Evolutionary conservation across 2,113 vertebrate genomes (phyloP), one percentile per base, ranked within the genome.

Genomic region (Pionites leucogaster): DNA sequence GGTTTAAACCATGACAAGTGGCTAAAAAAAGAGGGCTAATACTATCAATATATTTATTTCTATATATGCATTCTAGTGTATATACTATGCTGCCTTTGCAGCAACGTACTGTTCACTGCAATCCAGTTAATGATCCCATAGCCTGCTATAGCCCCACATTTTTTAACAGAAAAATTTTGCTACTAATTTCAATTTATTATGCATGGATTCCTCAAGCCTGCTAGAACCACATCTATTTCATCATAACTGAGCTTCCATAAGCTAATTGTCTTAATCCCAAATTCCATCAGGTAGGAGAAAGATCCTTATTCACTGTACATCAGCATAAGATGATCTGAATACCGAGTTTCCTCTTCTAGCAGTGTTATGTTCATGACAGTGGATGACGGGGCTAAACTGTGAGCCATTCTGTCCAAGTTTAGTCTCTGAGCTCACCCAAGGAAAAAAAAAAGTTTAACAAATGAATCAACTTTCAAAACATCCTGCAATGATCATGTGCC

Each of bases 381-480:
- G 24, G 25, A 20, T 60, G 8, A 31, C 8, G n/a, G 9, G 7
- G 8, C 7, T 11, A 33, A 75, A 52, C 11, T 2, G 1, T 2
- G 1, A 37, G 31, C 16, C 11, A n/a, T 81, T 44, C 11, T 41
- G 9, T 60, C 12, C 46, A 46, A 55, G 16, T 41, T 46, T 62
- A 29, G 12, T 20, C 28, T 70, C 63, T 17, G 28, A 79, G 20
- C 6, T 52, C 10, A 42, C 22, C 4, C 29, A 80, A 47, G 42
- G 33, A 77, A 3, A 4, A 35, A 75, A 69, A 75, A 59, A 76
- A 41, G 7, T 35, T 88, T 11, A 78, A 55, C 8, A 55, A 64
- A 69, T n/a, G 6, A 46, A 5, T 29, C 35, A 80, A 2, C 15
- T 86, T 89, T 57, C 63, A 83, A 71, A 77, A 67, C 25, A 14